Evolutionary conservation across 2,888 invertebrate species (phyloP).

Genomic region (Acronicta aceris): DNA sequence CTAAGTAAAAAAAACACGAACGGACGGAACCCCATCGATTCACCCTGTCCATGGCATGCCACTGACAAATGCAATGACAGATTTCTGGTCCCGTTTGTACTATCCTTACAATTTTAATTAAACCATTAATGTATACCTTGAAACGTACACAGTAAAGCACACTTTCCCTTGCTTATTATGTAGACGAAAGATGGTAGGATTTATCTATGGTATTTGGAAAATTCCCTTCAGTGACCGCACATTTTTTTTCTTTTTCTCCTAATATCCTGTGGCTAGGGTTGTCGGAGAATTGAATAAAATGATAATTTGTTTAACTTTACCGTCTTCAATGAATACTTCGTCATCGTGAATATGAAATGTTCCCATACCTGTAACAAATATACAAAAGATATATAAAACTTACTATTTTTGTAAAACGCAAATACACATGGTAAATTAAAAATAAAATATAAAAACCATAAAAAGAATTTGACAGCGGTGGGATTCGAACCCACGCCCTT

Average conservation of each 20-base stretch:
- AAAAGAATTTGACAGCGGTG: constrained; percentile 88
- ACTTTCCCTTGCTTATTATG: constrained; percentile 30
- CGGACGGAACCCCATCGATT: constrained; percentile 56
- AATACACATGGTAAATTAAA: not conserved
- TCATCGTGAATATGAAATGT: constrained; percentile 6
- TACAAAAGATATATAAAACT: not conserved
- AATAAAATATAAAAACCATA: not conserved
- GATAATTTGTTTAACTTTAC: constrained; percentile 45
- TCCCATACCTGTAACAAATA: constrained; percentile 52
- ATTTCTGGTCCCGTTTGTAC: constrained; percentile 61
- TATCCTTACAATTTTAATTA: constrained; percentile 26
- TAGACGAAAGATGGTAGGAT: constrained; percentile 28
- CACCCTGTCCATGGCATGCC: constrained; percentile 58
- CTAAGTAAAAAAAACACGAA: constrained; percentile 49
- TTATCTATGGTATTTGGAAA: constrained; percentile 63
- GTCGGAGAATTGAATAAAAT: constrained; percentile 37
- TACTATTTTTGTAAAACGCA: not conserved
- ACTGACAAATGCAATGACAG: constrained; percentile 69
- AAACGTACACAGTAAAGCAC: constrained; percentile 8
- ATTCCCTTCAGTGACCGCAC: constrained; percentile 60
- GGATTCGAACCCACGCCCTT: constrained; percentile 93
- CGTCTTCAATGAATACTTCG: constrained; percentile 19
- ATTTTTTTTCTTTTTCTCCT: constrained; percentile 55
- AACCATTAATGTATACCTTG: constrained; percentile 25
- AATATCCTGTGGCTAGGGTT: constrained; percentile 51